These are phyloP conservation scores for Cepaea nemoralis DNA, from an alignment of 1,140 invertebrate genomes.

Conservation along the genomic window DNA sequence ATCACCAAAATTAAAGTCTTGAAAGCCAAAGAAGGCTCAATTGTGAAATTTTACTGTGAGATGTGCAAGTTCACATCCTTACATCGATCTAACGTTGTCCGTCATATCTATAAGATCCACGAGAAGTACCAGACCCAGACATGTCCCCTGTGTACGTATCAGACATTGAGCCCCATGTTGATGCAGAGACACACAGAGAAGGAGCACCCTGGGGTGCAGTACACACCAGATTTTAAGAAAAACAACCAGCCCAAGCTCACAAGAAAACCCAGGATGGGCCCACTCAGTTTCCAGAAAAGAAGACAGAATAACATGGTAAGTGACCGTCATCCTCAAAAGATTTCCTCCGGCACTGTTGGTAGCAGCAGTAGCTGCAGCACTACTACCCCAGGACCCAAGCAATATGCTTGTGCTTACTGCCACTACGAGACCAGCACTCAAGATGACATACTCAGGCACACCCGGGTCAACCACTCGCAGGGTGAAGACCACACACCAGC, in stretches of 20 bases:
- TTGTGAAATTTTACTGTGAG: constrained; percentile 49
- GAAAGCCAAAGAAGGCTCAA: constrained; percentile 38
- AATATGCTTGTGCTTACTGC: constrained; percentile 52
- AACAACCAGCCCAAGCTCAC: background rate
- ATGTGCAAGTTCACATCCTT: constrained; percentile 51
- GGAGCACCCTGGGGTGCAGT: constrained; percentile 38
- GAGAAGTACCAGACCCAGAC: constrained; percentile 49
- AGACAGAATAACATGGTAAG: constrained; percentile 13
- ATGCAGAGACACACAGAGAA: constrained; percentile 45
- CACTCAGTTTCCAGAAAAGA: constrained; percentile 29
- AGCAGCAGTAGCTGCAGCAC: background rate
- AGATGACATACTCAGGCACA: constrained; percentile 47
- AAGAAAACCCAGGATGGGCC: constrained; percentile 21
- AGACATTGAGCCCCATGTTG: constrained; percentile 46
- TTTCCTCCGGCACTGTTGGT: background rate
- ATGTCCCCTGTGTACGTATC: constrained; percentile 48
- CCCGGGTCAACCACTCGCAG: constrained; percentile 39
- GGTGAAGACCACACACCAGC: constrained; percentile 14
- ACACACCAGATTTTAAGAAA: constrained; percentile 16
- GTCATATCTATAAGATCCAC: constrained; percentile 50
- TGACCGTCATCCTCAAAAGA: background rate
- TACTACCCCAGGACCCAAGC: constrained; percentile 33
- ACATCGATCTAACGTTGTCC: constrained; percentile 48
- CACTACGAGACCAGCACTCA: constrained; percentile 50
- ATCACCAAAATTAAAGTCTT: constrained; percentile 49